A percentile compares a stretch with the other conserved stretches of the same genome.
These are phyloP conservation scores for Hiodon tergisus DNA, from an alignment of 2,113 vertebrate genomes.

Conservation along the genomic window DNA sequence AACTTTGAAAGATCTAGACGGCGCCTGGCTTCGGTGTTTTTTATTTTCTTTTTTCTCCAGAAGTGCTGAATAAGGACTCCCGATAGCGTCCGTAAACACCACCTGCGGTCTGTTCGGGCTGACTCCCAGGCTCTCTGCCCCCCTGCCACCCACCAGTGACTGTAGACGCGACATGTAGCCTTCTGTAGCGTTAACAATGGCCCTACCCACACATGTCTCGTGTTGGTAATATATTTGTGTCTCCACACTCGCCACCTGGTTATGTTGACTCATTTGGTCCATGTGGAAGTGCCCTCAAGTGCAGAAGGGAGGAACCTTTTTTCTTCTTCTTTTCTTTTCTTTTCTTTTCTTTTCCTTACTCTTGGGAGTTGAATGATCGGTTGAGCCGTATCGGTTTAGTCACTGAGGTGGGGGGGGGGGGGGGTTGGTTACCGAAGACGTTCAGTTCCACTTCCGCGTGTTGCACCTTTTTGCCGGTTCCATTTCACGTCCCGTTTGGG, in stretches of 20 bases:
- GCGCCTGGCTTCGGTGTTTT: conserved; percentile 6
- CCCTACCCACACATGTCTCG: not conserved
- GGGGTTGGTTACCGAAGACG: not conserved
- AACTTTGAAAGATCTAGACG: not conserved
- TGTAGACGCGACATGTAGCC: too few species aligned
- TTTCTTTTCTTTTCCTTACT: too few species aligned
- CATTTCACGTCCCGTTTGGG: too few species aligned
- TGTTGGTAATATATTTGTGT: not conserved
- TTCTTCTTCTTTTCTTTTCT: too few species aligned
- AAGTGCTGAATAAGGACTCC: not conserved
- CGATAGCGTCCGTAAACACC: not conserved
- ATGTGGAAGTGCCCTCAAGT: not conserved
- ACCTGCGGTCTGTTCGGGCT: not conserved
- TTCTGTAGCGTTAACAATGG: too few species aligned
- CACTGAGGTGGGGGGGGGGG: not conserved
- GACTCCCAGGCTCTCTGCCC: not conserved
- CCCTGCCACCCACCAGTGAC: too few species aligned
- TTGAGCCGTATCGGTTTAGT: not conserved
- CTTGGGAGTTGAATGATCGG: not conserved
- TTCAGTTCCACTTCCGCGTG: too few species aligned
- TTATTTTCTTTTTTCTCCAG: not conserved
- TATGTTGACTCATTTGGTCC: conserved; percentile 10
- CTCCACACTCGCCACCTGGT: not conserved
- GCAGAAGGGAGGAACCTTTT: not conserved
- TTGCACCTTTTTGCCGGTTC: too few species aligned